Base-by-base conservation (phyloP, 2,113 vertebrate species). In the Siniperca chuatsi region DNA sequence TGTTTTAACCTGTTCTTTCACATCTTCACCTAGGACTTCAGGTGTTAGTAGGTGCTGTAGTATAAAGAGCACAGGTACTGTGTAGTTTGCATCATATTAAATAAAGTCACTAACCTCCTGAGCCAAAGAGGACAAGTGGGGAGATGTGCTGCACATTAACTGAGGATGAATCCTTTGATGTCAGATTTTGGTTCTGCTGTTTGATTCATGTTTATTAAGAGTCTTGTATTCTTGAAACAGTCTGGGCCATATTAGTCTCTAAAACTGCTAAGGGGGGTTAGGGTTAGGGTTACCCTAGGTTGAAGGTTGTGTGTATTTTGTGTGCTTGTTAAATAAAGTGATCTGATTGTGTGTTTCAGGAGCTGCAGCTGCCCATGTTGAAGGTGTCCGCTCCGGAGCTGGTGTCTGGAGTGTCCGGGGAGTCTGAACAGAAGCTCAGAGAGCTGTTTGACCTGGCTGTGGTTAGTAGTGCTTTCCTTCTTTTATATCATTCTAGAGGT, bases 351-450 rank as follows among this genome's bases (percentile, higher is more conserved):
- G 48, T 66, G 40, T 81, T 77, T 23, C 78, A 99, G 98, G 98
- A 99, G 75, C 95, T 98, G 86, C 95, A 96, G 62, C 86, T 99
- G 70, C 98, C 97, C 0, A 92, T 99, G 94, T 65, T 99, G 84
- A 99, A 99, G 94, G 97, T 99, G n/a, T 98, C 98, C 50, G 97
- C 98, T 46, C 98, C 98, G 0, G 98, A 99, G 93, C 87, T 99
- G 82, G 98, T 99, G 58, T 99, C 98, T 0, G 98, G 98, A 61
- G 97, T 99, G 9, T 99, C 98, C 0, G 98, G 98, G 58, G 98
- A 99, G 78, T 99, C 98, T 0, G 98, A 99, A 67, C 98, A 99
- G 95, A 99, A 99, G 78, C 95, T 99, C 48, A 91, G 98, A 71
- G 97, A 97, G 46, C 93, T 99, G 33, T 99, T 99, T 89, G 97